Conservation (phyloP, 2,113 vertebrate genomes). For the Mesembrinibis cayennensis region DNA sequence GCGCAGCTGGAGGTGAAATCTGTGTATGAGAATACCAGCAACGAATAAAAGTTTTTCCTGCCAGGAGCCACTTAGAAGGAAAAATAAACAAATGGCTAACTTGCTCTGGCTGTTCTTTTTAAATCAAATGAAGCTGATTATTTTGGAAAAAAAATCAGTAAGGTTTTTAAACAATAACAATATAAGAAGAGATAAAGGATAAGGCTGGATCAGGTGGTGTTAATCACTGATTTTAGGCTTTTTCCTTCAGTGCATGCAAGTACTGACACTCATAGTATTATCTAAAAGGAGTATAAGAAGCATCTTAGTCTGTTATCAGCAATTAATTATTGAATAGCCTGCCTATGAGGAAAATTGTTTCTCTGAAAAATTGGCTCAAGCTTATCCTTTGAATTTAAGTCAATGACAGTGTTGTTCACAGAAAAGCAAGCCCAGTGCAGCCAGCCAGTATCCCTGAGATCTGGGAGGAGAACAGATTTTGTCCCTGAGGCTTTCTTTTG, state of each 20-base stretch:
- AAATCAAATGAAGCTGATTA: neutral
- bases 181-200: neutral
- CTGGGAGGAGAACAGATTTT: neutral
- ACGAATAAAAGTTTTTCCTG: neutral
- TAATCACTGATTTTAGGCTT: neutral
- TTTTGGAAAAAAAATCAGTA: neutral
- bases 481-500: neutral
- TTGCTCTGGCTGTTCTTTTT: neutral
- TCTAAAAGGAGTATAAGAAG: neutral
- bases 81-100: neutral
- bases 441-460: neutral
- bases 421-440: neutral
- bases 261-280: neutral
- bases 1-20: neutral
- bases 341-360: neutral
- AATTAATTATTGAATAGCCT: neutral
- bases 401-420: neutral
- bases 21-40: neutral
- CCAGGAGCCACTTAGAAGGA: neutral
- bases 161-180: neutral
- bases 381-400: neutral
- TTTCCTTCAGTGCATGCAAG: neutral
- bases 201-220: neutral
- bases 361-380: neutral
- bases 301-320: neutral